Conservation (phyloP, 2,113 vertebrate species). For the Mormyrus iriodes region DNA sequence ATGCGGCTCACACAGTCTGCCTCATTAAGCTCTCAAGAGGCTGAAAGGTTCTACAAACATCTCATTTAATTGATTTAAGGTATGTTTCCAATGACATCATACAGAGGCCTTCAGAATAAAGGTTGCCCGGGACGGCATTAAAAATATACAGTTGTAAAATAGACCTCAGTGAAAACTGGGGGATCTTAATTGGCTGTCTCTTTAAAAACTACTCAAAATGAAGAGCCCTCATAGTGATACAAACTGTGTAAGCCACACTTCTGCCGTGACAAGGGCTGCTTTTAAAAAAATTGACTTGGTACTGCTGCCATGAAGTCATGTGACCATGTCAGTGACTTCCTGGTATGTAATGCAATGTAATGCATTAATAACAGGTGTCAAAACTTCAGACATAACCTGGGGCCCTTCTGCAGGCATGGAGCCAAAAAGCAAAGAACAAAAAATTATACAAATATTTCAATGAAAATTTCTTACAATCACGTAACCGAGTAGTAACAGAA, state of each 20-base stretch:
- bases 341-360: not conserved
- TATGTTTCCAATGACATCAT: not conserved
- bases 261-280: not conserved
- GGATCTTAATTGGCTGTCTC: not conserved
- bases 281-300: not conserved
- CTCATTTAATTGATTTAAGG: not conserved
- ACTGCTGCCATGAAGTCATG: not conserved
- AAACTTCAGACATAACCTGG: not conserved
- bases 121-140: not conserved
- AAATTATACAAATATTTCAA: not conserved
- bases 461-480: not conserved
- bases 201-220: not conserved
- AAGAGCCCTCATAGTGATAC: not conserved
- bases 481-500: not conserved
- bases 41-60: not conserved
- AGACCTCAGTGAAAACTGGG: not conserved
- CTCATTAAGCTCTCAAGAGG: not conserved
- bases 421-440: not conserved
- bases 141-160: not conserved
- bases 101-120: not conserved
- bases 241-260: not conserved
- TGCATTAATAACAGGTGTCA: slow-evolving; percentile 13
- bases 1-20: not conserved
- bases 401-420: not conserved
- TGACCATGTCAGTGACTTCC: not conserved